phyloP scores from a whole-genome alignment of 2,113 vertebrate genomes.

The Hippoglossus stenolepis region DNA sequence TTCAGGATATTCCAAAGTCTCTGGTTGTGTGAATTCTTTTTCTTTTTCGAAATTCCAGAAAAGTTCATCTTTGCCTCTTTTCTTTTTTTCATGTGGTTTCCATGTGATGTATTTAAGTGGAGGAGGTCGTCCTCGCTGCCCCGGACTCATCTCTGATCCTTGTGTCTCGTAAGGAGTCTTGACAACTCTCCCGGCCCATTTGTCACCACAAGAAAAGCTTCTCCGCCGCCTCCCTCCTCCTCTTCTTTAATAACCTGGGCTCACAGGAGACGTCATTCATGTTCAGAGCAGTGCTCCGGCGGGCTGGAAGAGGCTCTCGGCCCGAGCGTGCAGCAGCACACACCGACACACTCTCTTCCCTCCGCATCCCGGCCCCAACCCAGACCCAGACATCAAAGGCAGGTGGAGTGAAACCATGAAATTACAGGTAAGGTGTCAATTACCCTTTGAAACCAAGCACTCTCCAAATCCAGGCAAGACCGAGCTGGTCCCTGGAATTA shows the following conservation, averaged over 20 bases:
- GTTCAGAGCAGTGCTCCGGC: slow-evolving; percentile 35
- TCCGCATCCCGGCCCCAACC: slow-evolving; percentile 67
- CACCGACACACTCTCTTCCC: slow-evolving; percentile 52
- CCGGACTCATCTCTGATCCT: slow-evolving; percentile 52
- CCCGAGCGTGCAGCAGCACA: slow-evolving; percentile 57
- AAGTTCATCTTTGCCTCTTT: slow-evolving; percentile 15
- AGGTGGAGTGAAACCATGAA: slow-evolving; percentile 87
- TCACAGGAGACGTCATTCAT: slow-evolving; percentile 66
- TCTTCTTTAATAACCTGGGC: slow-evolving; percentile 56
- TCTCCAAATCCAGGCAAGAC: slow-evolving; percentile 86
- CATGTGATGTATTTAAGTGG: slow-evolving; percentile 2
- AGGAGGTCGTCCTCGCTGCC: slow-evolving; percentile 34
- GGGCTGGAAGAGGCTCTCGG: background rate
- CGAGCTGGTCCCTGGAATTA: slow-evolving; percentile 84
- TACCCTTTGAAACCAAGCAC: slow-evolving; percentile 87
- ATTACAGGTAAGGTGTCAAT: slow-evolving; percentile 89
- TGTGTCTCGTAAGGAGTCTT: slow-evolving; percentile 35
- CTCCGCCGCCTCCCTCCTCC: background rate
- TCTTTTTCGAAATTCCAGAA: slow-evolving; percentile 4
- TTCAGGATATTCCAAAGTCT: background rate
- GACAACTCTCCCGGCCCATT: slow-evolving; percentile 46
- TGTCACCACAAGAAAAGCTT: slow-evolving; percentile 66
- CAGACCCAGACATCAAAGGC: slow-evolving; percentile 86
- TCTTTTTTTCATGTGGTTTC: slow-evolving; percentile 30
- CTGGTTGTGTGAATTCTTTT: background rate